phyloP scores from a whole-genome alignment of 2,797 vertebrate genomes.

The Leuciscus waleckii region DNA sequence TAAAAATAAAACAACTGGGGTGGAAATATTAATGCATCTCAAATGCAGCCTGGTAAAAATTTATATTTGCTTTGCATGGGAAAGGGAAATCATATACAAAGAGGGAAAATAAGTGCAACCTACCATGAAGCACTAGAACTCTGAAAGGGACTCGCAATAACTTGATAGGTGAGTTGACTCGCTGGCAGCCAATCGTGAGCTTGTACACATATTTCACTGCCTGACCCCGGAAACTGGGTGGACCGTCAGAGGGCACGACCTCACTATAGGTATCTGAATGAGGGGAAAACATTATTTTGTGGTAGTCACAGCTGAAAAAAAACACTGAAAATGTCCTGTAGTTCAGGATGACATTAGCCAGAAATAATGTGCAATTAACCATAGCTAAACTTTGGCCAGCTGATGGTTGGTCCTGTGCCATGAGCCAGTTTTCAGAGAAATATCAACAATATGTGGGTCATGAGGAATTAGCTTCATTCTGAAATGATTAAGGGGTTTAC shows the following conservation, averaged over 20 bases:
- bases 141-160: slow-evolving; percentile 95
- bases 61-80: neutral
- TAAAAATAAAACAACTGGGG: neutral
- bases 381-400: slow-evolving; percentile 11
- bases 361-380: neutral
- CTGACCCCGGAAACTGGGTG: slow-evolving; percentile 96
- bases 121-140: slow-evolving; percentile 93
- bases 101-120: slow-evolving; percentile 44
- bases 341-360: neutral
- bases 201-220: slow-evolving; percentile 98
- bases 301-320: neutral
- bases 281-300: neutral
- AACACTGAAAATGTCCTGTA: neutral
- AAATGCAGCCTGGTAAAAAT: slow-evolving; percentile 5
- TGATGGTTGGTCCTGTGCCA: neutral
- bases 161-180: slow-evolving; percentile 97
- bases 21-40: neutral
- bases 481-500: slow-evolving; percentile 7
- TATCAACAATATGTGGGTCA: slow-evolving; percentile 1
- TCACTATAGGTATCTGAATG: slow-evolving; percentile 92
- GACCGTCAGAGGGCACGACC: slow-evolving; percentile 87
- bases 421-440: slow-evolving; percentile 1
- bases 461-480: neutral
- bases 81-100: neutral
- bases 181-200: slow-evolving; percentile 96